phyloP scores from a whole-genome alignment of 53 echinoderm and acorn worm species.

The Astropecten irregularis region DNA sequence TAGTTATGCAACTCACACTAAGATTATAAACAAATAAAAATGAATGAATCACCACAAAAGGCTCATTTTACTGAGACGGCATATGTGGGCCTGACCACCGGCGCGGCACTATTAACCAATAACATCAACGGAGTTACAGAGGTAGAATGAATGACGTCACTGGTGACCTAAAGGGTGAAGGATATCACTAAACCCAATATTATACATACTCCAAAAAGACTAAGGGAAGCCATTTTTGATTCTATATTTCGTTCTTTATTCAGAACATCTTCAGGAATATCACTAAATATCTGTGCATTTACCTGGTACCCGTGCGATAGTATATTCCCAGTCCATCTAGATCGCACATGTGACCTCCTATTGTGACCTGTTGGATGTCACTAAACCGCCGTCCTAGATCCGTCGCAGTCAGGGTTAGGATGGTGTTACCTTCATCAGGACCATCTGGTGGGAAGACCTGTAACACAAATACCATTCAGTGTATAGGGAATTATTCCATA shows the following conservation, averaged over 20 bases:
- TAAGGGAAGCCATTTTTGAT: too few species aligned
- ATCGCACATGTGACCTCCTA: slow-evolving; percentile 63
- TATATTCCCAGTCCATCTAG: background rate
- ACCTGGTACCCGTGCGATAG: slow-evolving; percentile 74
- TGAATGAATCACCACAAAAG: background rate
- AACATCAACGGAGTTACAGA: too few species aligned
- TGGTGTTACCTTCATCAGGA: slow-evolving; percentile 80
- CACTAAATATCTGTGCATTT: background rate
- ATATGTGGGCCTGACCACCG: too few species aligned
- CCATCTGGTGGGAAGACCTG: slow-evolving; percentile 71
- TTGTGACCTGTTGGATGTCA: slow-evolving; percentile 54
- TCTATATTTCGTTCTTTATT: too few species aligned
- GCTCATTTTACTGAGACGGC: too few species aligned
- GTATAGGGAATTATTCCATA: background rate
- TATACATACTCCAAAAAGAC: too few species aligned
- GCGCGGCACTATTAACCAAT: too few species aligned
- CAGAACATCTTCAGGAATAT: too few species aligned
- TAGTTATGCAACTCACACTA: slow-evolving; percentile 46
- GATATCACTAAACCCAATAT: too few species aligned
- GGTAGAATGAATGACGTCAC: too few species aligned
- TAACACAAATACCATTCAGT: background rate
- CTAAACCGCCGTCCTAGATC: slow-evolving; percentile 66
- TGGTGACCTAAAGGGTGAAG: too few species aligned
- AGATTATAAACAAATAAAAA: background rate
- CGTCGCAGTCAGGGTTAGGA: slow-evolving; percentile 60